Evolutionary conservation across 2,888 invertebrate genomes (phyloP).

Genomic region (Oxytorus armatus): DNA sequence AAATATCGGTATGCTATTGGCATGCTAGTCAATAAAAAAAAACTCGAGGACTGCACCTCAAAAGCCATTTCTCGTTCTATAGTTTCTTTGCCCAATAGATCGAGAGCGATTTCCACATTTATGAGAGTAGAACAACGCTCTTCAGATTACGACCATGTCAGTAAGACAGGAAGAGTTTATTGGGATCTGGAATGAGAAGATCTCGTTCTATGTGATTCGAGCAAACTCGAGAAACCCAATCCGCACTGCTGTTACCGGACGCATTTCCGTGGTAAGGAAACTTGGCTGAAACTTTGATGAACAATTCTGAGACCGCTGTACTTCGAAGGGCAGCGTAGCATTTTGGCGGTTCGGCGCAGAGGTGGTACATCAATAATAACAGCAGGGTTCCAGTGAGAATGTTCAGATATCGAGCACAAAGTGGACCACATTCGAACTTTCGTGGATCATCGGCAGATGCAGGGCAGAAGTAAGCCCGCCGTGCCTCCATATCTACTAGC

Average conservation of each 20-base stretch:
- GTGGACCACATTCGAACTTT: conserved; percentile 52
- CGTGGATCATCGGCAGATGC: conserved; percentile 43
- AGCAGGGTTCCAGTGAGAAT: conserved; percentile 7
- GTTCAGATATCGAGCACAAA: conserved; percentile 32
- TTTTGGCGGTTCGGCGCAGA: conserved; percentile 24
- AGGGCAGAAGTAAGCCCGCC: conserved; percentile 33
- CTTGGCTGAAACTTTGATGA: conserved; percentile 79
- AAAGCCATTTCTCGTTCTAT: conserved; percentile 5
- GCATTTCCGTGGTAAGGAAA: conserved; percentile 66
- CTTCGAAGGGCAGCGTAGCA: conserved; percentile 17
- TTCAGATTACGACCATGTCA: conserved; percentile 26
- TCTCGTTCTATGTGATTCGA: conserved; percentile 11
- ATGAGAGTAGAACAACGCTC: conserved; percentile 1
- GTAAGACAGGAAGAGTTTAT: conserved; percentile 12
- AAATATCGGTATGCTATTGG: conserved; percentile 26
- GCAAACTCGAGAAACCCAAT: neutral
- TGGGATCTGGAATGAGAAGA: neutral
- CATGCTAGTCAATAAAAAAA: conserved; percentile 16
- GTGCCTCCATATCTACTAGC: conserved; percentile 24
- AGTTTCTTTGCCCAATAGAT: neutral
- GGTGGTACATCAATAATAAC: conserved; percentile 24
- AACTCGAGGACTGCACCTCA: neutral
- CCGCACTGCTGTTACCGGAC: conserved; percentile 51
- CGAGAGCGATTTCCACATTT: conserved; percentile 8
- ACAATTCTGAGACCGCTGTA: conserved; percentile 72